Evolutionary conservation across 2,888 invertebrate species (phyloP).

Genomic region (Epicampocera succincta): DNA sequence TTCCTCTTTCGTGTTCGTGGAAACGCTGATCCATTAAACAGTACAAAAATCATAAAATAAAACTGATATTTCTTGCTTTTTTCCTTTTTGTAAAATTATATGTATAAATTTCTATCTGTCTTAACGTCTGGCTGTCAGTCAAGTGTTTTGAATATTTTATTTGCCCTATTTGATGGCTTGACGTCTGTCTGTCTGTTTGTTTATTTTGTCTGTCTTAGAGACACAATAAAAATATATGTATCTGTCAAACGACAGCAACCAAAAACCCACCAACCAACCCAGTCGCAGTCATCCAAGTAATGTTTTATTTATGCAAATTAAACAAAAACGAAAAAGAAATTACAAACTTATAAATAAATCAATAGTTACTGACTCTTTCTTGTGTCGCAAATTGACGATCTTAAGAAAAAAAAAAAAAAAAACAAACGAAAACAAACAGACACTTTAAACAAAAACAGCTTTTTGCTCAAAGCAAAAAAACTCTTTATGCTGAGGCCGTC

Average conservation of each 20-base stretch:
- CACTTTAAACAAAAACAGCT: neutral
- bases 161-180: slow-evolving; percentile 26
- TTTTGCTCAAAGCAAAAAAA: slow-evolving; percentile 24
- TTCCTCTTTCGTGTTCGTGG: slow-evolving; percentile 8
- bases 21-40: slow-evolving; percentile 12
- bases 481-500: neutral
- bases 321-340: slow-evolving; percentile 15
- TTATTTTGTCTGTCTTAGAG: neutral
- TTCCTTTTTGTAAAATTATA: slow-evolving; percentile 15
- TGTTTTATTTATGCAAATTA: slow-evolving; percentile 61
- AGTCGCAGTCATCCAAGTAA: neutral
- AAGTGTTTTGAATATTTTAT: slow-evolving; percentile 51
- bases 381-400: slow-evolving; percentile 8
- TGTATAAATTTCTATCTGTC: slow-evolving; percentile 8
- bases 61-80: slow-evolving; percentile 4
- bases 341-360: slow-evolving; percentile 53
- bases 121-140: slow-evolving; percentile 38
- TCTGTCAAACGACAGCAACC: slow-evolving; percentile 22
- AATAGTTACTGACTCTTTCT: slow-evolving; percentile 44
- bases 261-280: neutral
- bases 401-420: neutral
- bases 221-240: slow-evolving; percentile 2
- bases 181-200: slow-evolving; percentile 11
- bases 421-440: slow-evolving; percentile 2
- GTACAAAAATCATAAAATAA: slow-evolving; percentile 13